A percentile compares a stretch with the other conserved stretches of the same genome.
Evolutionary conservation across 1,140 invertebrate species (phyloP).

Genomic region (Charaxes varanes): DNA sequence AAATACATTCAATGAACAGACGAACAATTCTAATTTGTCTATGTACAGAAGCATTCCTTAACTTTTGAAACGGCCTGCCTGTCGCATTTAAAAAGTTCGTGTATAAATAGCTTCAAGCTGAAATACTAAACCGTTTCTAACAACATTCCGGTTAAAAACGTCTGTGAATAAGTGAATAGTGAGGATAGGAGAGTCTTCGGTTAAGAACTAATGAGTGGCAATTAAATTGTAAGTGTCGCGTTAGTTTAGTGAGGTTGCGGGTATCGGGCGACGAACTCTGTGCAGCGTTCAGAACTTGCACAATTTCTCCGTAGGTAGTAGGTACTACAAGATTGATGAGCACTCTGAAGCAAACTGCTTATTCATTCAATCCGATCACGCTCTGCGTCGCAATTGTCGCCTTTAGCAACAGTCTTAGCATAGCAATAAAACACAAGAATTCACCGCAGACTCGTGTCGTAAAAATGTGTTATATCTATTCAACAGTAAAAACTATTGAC

Average conservation of each 20-base stretch:
- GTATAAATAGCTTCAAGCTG: too few species aligned
- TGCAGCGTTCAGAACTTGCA: constrained; percentile 43
- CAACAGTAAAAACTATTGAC: too few species aligned
- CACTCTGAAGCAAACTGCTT: constrained; percentile 54
- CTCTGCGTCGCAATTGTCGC: constrained; percentile 56
- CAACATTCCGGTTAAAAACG: too few species aligned
- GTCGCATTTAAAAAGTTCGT: too few species aligned
- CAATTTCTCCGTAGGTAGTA: constrained; percentile 41
- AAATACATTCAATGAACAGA: too few species aligned
- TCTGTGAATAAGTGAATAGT: constrained; percentile 23
- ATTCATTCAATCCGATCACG: constrained; percentile 65
- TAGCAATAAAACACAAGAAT: too few species aligned
- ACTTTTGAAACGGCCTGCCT: too few species aligned
- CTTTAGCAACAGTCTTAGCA: too few species aligned
- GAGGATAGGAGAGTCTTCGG: constrained; percentile 42
- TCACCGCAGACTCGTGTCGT: too few species aligned
- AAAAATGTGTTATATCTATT: too few species aligned
- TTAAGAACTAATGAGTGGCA: constrained; percentile 60
- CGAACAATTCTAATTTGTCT: constrained; percentile 15
- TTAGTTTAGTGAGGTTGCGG: constrained; percentile 57
- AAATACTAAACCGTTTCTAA: too few species aligned
- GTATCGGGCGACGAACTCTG: constrained; percentile 49
- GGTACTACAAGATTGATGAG: constrained; percentile 56
- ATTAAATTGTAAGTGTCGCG: constrained; percentile 64
- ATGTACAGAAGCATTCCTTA: too few species aligned